Evolutionary conservation across 2,797 vertebrate genomes (phyloP), one percentile per base, ranked within the genome.

Genomic region (Tamandua tetradactyla): DNA sequence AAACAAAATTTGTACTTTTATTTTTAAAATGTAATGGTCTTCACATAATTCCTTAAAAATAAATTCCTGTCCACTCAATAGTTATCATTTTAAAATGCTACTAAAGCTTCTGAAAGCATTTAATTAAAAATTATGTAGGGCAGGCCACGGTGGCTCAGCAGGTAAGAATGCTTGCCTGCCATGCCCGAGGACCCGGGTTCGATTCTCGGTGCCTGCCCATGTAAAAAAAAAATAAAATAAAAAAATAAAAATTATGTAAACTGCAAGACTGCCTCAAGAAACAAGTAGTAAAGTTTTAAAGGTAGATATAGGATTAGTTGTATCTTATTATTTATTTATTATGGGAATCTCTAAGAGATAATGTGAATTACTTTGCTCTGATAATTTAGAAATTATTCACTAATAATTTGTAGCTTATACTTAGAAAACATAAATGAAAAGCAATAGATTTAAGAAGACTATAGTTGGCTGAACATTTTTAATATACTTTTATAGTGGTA

Each of bases 381-480:
- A 55, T 55, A 55, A 55, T 55, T 55, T 55, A 55, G 52, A 55
- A 55, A 55, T 20, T 86, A 81, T 20, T 87, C 18, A 42, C 4
- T 44, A 64, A 93, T 79, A 95, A 87, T 40, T 81, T 1, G 82
- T 5, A 82, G 37, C 11, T n/a, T 40, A 82, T 61, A 64, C 44
- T 91, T 82, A 74, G 69, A 90, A 91, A 85, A 25, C 3, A 88
- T 22, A 75, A 80, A 30, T 17, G 35, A 93, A 94, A 87, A 95
- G 10, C 23, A 94, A 42, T 0, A 89, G 32, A 76, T 52, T 72
- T 64, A 89, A 94, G 32, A 81, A 91, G 64, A 74, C 10, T 27
- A 20, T 0, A 81, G 13, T 64, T 79, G 85, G 20, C 17, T 52
- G 75, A 61, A 30, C 85, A 72, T 35, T 66, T 82, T 92, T 59